phyloP scores from a whole-genome alignment of 1,140 invertebrate genomes.

The Chironomus striatipennis region DNA sequence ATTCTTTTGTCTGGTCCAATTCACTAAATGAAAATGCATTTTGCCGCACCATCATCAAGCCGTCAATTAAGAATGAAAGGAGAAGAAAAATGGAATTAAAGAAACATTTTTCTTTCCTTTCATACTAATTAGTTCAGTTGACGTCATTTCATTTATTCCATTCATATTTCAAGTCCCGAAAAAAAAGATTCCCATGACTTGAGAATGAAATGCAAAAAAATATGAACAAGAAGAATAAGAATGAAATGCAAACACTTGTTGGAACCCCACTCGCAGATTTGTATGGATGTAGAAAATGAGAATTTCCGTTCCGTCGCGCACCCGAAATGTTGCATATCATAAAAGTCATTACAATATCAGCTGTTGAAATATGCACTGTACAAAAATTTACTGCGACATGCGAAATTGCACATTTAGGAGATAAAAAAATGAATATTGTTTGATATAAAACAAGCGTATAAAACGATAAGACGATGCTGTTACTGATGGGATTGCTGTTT shows the following conservation, averaged over 20 bases:
- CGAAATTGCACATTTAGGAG: not conserved
- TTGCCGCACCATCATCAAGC: not conserved
- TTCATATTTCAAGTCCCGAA: constrained; percentile 1
- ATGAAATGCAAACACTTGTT: not conserved
- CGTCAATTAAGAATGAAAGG: not conserved
- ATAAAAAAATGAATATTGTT: not conserved
- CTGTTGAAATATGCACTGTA: not conserved
- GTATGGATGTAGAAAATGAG: not conserved
- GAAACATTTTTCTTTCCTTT: not conserved
- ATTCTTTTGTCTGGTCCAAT: not conserved
- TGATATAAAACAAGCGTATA: no score
- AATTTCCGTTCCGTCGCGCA: not conserved
- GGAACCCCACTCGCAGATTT: not conserved
- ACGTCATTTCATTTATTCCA: constrained; percentile 2
- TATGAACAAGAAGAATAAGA: not conserved
- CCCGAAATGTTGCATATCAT: not conserved
- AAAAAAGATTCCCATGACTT: constrained; percentile 7
- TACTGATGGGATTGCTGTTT: not conserved
- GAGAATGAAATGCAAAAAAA: not conserved
- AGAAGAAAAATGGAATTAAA: not conserved
- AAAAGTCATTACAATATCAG: constrained; percentile 9
- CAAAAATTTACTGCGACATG: not conserved
- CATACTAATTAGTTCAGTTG: constrained; percentile 5
- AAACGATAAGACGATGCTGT: no score
- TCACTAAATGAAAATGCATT: not conserved